phyloP scores from a whole-genome alignment of 37 sponge, comb jelly and placozoan species.

The Tethya wilhelma region DNA sequence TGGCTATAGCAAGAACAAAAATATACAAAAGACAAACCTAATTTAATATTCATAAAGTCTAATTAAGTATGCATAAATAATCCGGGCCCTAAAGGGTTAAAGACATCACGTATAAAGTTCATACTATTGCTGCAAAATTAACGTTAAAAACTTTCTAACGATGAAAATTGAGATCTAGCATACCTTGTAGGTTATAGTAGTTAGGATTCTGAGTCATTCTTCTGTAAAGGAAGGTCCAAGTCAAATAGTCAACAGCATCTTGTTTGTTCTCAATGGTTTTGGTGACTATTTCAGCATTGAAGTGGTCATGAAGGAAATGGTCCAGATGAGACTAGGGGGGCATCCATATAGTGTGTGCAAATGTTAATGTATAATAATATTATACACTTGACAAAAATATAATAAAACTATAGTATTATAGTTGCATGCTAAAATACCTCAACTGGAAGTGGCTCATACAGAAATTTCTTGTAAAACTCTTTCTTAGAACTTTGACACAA shows the following conservation, averaged over 20 bases:
- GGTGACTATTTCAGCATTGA: constrained; percentile 98
- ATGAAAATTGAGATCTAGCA: too few species aligned
- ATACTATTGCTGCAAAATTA: too few species aligned
- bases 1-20: too few species aligned
- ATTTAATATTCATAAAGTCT: background rate
- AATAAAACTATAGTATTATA: background rate
- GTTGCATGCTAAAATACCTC: constrained; percentile 89
- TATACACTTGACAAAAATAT: too few species aligned
- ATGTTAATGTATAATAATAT: too few species aligned
- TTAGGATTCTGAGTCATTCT: constrained; percentile 99
- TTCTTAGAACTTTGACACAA: constrained; percentile 98
- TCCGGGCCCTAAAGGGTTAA: too few species aligned
- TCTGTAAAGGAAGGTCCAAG: constrained; percentile 98
- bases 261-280: constrained; percentile 99
- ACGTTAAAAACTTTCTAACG: too few species aligned
- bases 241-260: constrained; percentile 99
- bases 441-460: constrained; percentile 97
- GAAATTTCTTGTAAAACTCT: constrained; percentile 98
- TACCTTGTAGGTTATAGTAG: constrained; percentile 99
- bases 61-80: too few species aligned
- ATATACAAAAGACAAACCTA: too few species aligned
- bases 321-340: constrained; percentile 92
- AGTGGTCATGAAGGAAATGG: constrained; percentile 98
- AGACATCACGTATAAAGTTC: too few species aligned
- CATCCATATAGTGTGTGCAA: too few species aligned